Percentiles rank a stretch among this genome's conserved stretches.
Evolutionary conservation across 2,888 invertebrate genomes (phyloP).

Genomic region (Tromatobia lineatoria): DNA sequence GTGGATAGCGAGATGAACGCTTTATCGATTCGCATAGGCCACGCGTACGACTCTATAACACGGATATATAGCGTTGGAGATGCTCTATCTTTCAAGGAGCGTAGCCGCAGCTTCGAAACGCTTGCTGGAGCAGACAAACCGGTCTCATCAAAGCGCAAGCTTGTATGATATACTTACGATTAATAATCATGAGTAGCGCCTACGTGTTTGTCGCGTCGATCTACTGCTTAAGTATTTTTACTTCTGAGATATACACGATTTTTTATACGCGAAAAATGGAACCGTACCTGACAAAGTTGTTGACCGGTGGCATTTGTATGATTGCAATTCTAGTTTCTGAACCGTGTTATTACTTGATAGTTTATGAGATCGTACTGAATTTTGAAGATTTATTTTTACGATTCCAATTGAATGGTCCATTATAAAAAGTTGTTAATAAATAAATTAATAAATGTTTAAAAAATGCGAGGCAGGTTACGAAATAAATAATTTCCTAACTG

Average conservation of each 20-base stretch:
- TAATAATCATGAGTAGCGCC: not conserved
- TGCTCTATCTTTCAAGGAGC: not conserved
- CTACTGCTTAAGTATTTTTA: not conserved
- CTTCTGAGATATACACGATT: not conserved
- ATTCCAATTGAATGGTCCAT: too few relatives aligned
- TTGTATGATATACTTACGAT: slow-evolving; percentile 2
- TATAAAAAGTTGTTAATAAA: too few relatives aligned
- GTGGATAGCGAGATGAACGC: not conserved
- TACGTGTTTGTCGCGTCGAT: not conserved
- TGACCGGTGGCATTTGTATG: too few relatives aligned
- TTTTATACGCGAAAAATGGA: not conserved
- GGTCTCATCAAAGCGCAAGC: slow-evolving; percentile 5
- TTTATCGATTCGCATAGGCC: slow-evolving; percentile 36
- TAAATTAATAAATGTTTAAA: too few relatives aligned
- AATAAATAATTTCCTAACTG: too few relatives aligned
- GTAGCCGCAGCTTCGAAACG: not conserved
- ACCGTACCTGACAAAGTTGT: too few relatives aligned
- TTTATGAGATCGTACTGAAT: too few relatives aligned
- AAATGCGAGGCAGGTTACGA: too few relatives aligned
- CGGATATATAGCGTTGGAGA: slow-evolving; percentile 7
- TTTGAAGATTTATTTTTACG: too few relatives aligned
- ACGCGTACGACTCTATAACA: not conserved
- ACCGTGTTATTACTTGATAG: too few relatives aligned
- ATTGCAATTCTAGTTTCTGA: too few relatives aligned
- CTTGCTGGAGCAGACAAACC: not conserved